Base-by-base conservation (phyloP, 2,797 vertebrate species). In the Erpetoichthys calabaricus region DNA sequence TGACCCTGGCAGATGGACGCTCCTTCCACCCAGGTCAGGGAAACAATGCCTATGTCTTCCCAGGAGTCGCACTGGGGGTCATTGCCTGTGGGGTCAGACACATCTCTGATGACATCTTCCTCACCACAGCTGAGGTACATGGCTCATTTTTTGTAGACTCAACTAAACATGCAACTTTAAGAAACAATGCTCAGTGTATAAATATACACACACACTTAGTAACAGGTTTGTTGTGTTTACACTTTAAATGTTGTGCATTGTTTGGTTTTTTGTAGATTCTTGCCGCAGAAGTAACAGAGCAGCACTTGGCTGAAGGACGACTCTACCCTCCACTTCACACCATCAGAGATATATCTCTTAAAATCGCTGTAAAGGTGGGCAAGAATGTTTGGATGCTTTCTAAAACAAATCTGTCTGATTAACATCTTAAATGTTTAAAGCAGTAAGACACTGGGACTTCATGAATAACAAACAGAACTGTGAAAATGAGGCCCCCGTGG, bases 1-100 rank as follows among this genome's bases (percentile, higher is more conserved):
- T 98, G 45, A 92, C 89, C 2, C 83, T 99, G 65, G 70, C 88
- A 41, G 84, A 78, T 0, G 94, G 94, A 46, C 91, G 88, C 68
- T 88, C 82, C 65, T 97, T 99, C 80, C 82, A 83, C 75, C 96
- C 95, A 0, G 96, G 95, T 3, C 96, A 99, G 72, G 96, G 95
- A 60, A 99, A 99, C 84, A 99, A 99, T 0, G 89, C 95, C 58
- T 99, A 99, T 0, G 86, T 99, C 59, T 99, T 99, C 68, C 96
- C 95, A 0, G 94, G 96, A 10, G 90, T 99, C 7, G 95, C 95
- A 3, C 60, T 99, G 70, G 96, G 94, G 0, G 73, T 97, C 47
- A 97, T 90, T 0, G 81, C 91, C 7, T 91, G 93, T 0, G 82
- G 94, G 5, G 80, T 95, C 61, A 89, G 94, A 47, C 94, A 97